Evolutionary conservation across 2,113 vertebrate species (phyloP).

Genomic region (Phrynosoma blainvillii): DNA sequence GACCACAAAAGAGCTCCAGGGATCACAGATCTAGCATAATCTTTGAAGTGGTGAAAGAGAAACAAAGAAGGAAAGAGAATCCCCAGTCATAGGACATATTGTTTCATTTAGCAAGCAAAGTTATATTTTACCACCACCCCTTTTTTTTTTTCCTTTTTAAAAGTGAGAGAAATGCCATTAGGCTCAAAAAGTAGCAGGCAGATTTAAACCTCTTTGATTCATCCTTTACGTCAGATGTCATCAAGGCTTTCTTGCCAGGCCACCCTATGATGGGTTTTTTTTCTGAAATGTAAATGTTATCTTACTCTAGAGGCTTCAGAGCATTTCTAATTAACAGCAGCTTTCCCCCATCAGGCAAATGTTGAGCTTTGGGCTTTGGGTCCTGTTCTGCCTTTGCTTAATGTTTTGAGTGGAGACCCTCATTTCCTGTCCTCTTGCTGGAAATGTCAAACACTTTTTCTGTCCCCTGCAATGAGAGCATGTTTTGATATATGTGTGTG

Average conservation of each 20-base stretch:
- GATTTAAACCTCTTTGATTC: neutral
- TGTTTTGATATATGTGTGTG: neutral
- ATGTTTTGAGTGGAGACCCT: neutral
- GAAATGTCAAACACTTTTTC: neutral
- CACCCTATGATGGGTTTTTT: neutral
- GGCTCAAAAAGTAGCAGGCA: neutral
- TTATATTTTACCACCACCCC: neutral
- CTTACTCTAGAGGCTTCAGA: neutral
- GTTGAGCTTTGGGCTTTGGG: neutral
- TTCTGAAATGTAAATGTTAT: constrained; percentile 21
- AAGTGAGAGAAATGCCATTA: neutral
- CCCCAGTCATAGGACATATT: neutral
- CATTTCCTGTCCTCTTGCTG: neutral
- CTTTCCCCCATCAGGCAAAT: neutral
- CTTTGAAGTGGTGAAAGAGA: constrained; percentile 23
- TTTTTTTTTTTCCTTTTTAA: neutral
- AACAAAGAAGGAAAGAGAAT: neutral
- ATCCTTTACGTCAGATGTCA: neutral
- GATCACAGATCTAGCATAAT: neutral
- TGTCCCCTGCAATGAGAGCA: neutral
- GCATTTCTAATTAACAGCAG: neutral
- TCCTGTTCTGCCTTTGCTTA: neutral
- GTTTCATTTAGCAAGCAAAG: neutral
- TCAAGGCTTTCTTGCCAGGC: neutral
- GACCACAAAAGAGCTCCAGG: constrained; percentile 5